Evolutionary conservation across 2,888 invertebrate species (phyloP).

Genomic region (Epistrophe grossulariae): DNA sequence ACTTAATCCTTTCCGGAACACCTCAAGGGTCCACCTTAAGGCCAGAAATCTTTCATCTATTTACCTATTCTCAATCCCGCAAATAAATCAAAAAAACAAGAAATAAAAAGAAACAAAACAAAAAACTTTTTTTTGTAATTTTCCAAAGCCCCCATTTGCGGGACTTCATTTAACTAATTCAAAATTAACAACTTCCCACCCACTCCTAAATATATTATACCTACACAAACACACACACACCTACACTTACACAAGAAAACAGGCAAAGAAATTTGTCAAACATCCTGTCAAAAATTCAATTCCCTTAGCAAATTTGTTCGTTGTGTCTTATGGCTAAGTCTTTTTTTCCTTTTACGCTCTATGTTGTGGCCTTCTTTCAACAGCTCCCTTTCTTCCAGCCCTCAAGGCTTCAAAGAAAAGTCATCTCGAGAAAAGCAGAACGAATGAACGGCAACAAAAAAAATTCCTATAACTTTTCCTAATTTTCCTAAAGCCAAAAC

Average conservation of each 20-base stretch:
- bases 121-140: conserved; percentile 14
- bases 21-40: conserved; percentile 30
- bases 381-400: conserved; percentile 27
- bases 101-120: neutral
- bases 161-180: conserved; percentile 70
- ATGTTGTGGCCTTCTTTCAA: conserved; percentile 24
- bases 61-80: conserved; percentile 32
- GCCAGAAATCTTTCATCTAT: conserved; percentile 58
- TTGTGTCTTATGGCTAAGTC: neutral
- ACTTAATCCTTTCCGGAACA: conserved; percentile 35
- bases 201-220: neutral
- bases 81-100: conserved; percentile 1
- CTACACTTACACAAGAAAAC: neutral
- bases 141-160: conserved; percentile 61
- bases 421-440: conserved; percentile 31
- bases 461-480: conserved; percentile 65
- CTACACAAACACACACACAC: neutral
- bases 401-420: conserved; percentile 64
- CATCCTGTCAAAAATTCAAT: conserved; percentile 75
- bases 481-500: conserved; percentile 72
- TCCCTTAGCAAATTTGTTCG: conserved; percentile 54
- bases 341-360: neutral
- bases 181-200: conserved; percentile 70
- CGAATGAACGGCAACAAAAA: conserved; percentile 22
- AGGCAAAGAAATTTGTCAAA: conserved; percentile 65